Percentiles rank a stretch among this genome's conserved stretches.
These are phyloP conservation scores for Antedon mediterranea DNA, from an alignment of 53 echinoderm and acorn worm species.

Conservation along the genomic window DNA sequence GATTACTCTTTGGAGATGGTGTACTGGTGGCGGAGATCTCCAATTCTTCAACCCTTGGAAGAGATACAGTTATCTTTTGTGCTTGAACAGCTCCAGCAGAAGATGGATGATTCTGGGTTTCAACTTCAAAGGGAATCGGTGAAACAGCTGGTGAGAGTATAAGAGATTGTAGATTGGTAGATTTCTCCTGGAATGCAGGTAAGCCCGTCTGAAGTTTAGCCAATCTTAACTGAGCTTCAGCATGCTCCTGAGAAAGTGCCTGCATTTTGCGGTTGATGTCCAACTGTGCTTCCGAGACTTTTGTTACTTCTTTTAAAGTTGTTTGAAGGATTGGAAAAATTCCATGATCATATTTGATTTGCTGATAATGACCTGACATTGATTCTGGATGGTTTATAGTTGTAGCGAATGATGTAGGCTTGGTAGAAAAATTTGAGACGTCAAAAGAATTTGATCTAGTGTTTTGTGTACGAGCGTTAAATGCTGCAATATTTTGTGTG, in stretches of 20 bases:
- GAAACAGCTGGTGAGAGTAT: neutral
- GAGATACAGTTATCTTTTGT: conserved; percentile 7
- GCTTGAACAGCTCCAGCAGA: neutral
- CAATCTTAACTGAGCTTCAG: conserved; percentile 11
- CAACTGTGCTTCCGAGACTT: neutral
- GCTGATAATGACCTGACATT: no score
- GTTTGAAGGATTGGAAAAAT: neutral
- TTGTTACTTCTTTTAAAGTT: neutral
- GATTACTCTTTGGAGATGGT: conserved; percentile 8
- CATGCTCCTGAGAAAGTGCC: conserved; percentile 11
- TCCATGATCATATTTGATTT: neutral
- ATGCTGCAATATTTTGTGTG: neutral
- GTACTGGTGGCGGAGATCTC: conserved; percentile 20
- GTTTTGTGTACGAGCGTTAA: neutral
- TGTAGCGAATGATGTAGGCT: no score
- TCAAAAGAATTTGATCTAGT: no score
- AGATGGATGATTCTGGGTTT: neutral
- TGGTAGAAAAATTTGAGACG: no score
- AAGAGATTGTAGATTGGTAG: neutral
- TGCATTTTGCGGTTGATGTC: conserved; percentile 18
- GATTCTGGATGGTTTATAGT: no score
- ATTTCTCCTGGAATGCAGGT: no score
- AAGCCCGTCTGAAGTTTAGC: neutral
- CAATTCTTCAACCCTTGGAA: conserved; percentile 14
- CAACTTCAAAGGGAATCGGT: neutral